Evolutionary conservation across 1,140 invertebrate genomes (phyloP), one percentile per base, ranked within the genome.

Genomic region (Anoplophora glabripennis): DNA sequence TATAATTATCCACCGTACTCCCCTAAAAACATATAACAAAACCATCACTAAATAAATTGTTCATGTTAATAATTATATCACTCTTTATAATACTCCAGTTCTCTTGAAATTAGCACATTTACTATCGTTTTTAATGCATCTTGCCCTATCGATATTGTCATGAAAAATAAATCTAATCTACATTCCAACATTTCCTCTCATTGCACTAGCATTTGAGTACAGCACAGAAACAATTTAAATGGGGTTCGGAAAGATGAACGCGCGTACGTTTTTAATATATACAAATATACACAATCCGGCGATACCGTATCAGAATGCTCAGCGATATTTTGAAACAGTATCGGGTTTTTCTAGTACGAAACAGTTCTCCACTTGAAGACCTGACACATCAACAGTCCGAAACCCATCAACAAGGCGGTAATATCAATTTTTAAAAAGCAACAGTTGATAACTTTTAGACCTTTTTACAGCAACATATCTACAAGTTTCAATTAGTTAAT

Each of bases 21-120:
- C 51, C 42, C 44, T 51, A 18, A 52, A 59, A 28, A 52, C 52
- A 54, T 72, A 64, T 66, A 69, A 60, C 61, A 63, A 61, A 61
- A 65, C 64, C 57, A 52, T 58, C 59, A 49, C 55, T 67, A 62
- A 67, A 63, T 69, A 56, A 61, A 68, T 70, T 66, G 61, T 70
- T 67, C 57, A 51, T 66, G 45, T 63, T 61, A 42, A 33, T 44
- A 52, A 63, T 37, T 46, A 61, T 69, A 71, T 73, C 70, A 72
- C 70, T 71, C 61, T 63, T 68, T 59, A 65, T 73, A 73, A 73
- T 73, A 73, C 70, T 73, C 70, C 57, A 68, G 57, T 69, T 68
- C 58, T 42, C 52, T 60, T 59, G 62, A 62, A 53, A 15, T 44
- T 55, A 35, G 56, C 37, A 51, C 18, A 34, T 36, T 35, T 34